These are phyloP conservation scores for Leptinotarsa lineolata DNA, from an alignment of 1,140 invertebrate genomes.

Conservation along the genomic window DNA sequence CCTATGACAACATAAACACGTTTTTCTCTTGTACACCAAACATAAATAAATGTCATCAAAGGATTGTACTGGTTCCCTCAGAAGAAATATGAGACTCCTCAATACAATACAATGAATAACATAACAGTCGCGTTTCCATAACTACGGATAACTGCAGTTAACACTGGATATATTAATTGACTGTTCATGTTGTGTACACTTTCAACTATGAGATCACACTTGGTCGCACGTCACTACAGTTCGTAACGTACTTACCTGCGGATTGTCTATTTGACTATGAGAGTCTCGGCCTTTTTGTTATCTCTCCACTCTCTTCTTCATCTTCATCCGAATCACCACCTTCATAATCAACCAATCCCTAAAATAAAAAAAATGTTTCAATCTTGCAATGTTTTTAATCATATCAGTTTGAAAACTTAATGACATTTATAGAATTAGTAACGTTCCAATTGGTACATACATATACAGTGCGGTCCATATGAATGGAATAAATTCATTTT, in stretches of 20 bases:
- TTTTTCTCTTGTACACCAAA: not conserved
- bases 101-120: slow-evolving; percentile 9
- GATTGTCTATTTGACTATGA: slow-evolving; percentile 58
- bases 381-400: no score
- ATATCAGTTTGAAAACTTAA: no score
- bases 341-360: slow-evolving; percentile 64
- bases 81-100: not conserved
- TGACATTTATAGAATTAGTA: no score
- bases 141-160: slow-evolving; percentile 14
- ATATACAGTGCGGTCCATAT: no score
- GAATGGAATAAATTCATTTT: no score
- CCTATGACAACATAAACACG: not conserved
- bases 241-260: slow-evolving; percentile 45
- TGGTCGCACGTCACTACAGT: slow-evolving; percentile 43
- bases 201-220: slow-evolving; percentile 50
- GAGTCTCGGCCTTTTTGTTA: slow-evolving; percentile 65
- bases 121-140: slow-evolving; percentile 7
- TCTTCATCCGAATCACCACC: slow-evolving; percentile 94
- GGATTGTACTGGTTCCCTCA: slow-evolving; percentile 9
- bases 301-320: slow-evolving; percentile 63
- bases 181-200: slow-evolving; percentile 40
- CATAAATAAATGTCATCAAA: slow-evolving; percentile 18
- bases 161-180: slow-evolving; percentile 40
- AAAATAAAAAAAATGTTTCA: not conserved
- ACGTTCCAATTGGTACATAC: no score